These are phyloP conservation scores for Drosophila subquinaria DNA, from an alignment of 2,888 invertebrate genomes.

Conservation along the genomic window DNA sequence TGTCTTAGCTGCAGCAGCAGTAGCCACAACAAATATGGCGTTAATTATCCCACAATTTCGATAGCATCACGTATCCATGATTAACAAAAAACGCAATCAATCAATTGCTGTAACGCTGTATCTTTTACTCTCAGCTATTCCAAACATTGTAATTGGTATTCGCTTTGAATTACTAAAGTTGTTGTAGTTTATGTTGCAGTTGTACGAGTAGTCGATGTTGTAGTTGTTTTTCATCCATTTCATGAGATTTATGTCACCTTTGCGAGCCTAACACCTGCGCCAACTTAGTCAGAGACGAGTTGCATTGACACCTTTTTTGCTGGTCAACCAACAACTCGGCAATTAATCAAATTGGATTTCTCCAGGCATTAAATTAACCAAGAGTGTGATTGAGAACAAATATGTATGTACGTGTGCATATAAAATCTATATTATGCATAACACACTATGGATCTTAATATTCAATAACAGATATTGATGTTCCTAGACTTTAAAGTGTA, in stretches of 20 bases:
- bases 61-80: conserved; percentile 80
- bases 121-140: conserved; percentile 65
- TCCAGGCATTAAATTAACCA: conserved; percentile 24
- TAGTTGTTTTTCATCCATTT: conserved; percentile 36
- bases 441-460: too few relatives aligned
- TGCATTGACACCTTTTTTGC: conserved; percentile 49
- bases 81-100: conserved; percentile 75
- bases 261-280: conserved; percentile 59
- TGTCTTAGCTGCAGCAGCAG: conserved; percentile 26
- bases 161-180: conserved; percentile 50
- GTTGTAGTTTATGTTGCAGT: conserved; percentile 23
- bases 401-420: not conserved
- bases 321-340: conserved; percentile 60
- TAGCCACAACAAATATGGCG: conserved; percentile 74
- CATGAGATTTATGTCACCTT: conserved; percentile 64
- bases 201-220: not conserved
- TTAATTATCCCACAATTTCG: conserved; percentile 79
- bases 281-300: conserved; percentile 18
- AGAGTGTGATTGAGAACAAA: conserved; percentile 5
- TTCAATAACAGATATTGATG: too few relatives aligned
- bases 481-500: too few relatives aligned
- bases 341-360: conserved; percentile 63
- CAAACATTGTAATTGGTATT: conserved; percentile 76
- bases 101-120: conserved; percentile 68
- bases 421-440: not conserved